Evolutionary conservation across 1,140 invertebrate genomes (phyloP).

Genomic region (Drosophila repletoides): DNA sequence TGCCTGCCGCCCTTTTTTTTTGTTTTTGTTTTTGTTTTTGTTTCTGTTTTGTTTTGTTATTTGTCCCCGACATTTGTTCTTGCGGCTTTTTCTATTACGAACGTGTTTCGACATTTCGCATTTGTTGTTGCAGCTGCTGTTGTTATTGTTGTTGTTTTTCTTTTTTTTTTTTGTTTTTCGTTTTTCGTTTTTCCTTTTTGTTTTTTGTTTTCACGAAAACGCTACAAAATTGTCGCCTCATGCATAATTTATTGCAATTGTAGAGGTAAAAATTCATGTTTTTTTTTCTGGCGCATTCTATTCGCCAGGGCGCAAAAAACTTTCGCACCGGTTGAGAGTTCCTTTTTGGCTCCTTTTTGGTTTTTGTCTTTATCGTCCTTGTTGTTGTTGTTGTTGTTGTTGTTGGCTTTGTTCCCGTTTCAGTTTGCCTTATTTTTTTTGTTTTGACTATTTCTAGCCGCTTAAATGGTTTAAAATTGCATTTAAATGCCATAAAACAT

Average conservation of each 20-base stretch:
- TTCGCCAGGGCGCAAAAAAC: constrained; percentile 26
- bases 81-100: constrained; percentile 61
- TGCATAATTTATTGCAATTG: constrained; percentile 79
- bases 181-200: too few relatives aligned
- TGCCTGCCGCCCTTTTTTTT: constrained; percentile 22
- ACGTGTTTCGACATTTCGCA: constrained; percentile 33
- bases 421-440: not conserved
- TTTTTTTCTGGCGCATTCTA: constrained; percentile 17
- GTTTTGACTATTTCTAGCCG: not conserved
- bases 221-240: constrained; percentile 74
- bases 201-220: constrained; percentile 35
- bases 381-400: not conserved
- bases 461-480: constrained; percentile 7
- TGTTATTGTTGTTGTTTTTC: constrained; percentile 9
- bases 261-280: constrained; percentile 69
- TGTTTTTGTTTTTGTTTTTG: too few relatives aligned
- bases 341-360: constrained; percentile 13
- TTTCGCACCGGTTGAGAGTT: constrained; percentile 12
- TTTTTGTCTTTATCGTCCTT: not conserved
- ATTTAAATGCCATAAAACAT: constrained; percentile 25
- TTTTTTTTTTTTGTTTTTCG: constrained; percentile 37
- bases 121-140: constrained; percentile 24
- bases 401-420: constrained; percentile 1
- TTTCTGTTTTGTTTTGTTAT: too few relatives aligned
- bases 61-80: constrained; percentile 58